Conservation (phyloP, 2,888 invertebrate species). For the Eristalis intricaria region DNA sequence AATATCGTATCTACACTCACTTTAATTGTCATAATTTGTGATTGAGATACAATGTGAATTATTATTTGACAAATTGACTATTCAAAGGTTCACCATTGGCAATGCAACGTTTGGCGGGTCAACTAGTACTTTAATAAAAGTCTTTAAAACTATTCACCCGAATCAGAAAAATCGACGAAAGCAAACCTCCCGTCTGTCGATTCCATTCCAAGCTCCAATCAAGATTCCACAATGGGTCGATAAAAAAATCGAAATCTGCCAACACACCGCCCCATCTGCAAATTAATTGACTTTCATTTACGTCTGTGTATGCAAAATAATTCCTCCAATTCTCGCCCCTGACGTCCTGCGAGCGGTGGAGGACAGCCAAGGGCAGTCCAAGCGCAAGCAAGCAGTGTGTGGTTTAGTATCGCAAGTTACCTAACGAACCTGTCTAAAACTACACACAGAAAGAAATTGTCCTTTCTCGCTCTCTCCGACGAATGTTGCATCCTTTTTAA, state of each 20-base stretch:
- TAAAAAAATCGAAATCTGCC: background rate
- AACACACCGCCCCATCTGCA: background rate
- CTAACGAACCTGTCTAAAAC: constrained; percentile 28
- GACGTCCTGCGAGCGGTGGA: background rate
- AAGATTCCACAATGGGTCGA: background rate
- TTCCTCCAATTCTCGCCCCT: background rate
- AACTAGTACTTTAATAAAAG: background rate
- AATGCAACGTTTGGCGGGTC: too few relatives aligned
- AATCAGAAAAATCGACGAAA: background rate
- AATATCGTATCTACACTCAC: too few relatives aligned
- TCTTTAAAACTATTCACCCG: background rate
- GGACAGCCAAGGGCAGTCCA: background rate
- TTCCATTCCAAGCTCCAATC: background rate
- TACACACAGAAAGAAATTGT: constrained; percentile 8
- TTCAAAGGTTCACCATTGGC: too few relatives aligned
- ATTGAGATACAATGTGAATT: too few relatives aligned
- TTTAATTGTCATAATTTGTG: too few relatives aligned
- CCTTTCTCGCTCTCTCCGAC: background rate
- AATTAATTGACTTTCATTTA: background rate
- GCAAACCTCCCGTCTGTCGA: background rate
- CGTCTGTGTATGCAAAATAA: background rate
- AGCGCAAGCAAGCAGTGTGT: background rate
- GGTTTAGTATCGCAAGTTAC: constrained; percentile 8
- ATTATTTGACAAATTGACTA: too few relatives aligned
- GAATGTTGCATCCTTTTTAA: background rate